Conservation (phyloP, 2,888 invertebrate genomes). For the Nomada ferruginata region DNA sequence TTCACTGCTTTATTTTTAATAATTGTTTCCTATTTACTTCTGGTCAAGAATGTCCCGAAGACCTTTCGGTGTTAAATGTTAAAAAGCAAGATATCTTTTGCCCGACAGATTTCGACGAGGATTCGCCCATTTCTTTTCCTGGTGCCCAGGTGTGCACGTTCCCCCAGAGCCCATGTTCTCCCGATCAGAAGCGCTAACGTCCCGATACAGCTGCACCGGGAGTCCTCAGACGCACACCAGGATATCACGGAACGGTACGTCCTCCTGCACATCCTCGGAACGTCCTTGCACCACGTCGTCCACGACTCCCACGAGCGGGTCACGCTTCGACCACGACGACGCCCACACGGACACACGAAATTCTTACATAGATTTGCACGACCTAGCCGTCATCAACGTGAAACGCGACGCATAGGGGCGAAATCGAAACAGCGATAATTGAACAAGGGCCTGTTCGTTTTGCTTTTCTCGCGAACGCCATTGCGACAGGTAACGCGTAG, state of each 20-base stretch:
- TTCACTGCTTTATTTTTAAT: neutral
- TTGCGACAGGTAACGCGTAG: neutral
- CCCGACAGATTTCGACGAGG: constrained; percentile 93
- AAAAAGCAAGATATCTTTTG: neutral
- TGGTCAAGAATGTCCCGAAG: no score
- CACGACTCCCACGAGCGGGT: constrained; percentile 72
- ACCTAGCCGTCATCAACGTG: constrained; percentile 26
- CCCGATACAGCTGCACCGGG: constrained; percentile 91
- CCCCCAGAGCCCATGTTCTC: constrained; percentile 88
- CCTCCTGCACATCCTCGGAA: constrained; percentile 77
- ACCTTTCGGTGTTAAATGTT: neutral
- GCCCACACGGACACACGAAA: constrained; percentile 39
- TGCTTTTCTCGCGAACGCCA: neutral
- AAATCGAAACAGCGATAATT: neutral
- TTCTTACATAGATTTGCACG: constrained; percentile 58
- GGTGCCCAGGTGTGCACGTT: constrained; percentile 91
- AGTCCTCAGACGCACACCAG: constrained; percentile 89
- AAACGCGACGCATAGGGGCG: constrained; percentile 3
- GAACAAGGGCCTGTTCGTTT: neutral
- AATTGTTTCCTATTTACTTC: neutral
- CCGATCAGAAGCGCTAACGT: constrained; percentile 90
- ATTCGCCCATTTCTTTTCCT: constrained; percentile 96
- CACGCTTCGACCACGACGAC: constrained; percentile 65
- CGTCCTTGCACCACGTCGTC: constrained; percentile 74
- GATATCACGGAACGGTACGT: constrained; percentile 89